Conservation (phyloP, 2,113 vertebrate species). For the Meles meles region DNA sequence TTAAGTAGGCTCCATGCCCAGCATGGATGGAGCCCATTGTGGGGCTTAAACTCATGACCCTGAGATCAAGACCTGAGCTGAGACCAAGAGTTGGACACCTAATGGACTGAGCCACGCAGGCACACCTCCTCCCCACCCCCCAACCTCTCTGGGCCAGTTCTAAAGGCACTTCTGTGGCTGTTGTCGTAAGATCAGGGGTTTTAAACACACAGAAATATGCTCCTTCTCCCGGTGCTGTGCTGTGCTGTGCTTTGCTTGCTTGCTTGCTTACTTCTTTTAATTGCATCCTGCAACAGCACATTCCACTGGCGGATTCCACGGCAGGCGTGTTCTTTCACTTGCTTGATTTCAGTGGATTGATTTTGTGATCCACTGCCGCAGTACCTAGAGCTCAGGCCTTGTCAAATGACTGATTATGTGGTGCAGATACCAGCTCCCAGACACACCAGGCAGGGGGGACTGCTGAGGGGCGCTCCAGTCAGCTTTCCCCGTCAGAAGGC, state of each 20-base stretch:
- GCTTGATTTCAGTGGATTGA: not conserved
- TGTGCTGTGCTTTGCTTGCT: too few species aligned
- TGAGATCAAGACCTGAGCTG: not conserved
- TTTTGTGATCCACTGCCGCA: slow-evolving; percentile 40
- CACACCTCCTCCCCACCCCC: accelerated
- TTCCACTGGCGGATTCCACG: not conserved
- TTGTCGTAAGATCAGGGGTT: not conserved
- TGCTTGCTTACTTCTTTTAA: not conserved
- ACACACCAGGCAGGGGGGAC: not conserved
- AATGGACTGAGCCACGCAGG: not conserved
- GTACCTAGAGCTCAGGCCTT: not conserved
- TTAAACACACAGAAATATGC: not conserved
- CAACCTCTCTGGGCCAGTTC: not conserved
- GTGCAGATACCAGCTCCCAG: not conserved
- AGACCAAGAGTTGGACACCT: not conserved
- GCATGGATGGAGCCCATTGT: not conserved
- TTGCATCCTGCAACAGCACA: not conserved
- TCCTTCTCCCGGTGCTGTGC: not conserved
- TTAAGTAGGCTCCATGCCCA: not conserved
- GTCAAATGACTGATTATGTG: not conserved
- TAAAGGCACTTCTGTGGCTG: not conserved
- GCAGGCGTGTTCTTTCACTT: not conserved
- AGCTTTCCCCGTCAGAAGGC: not conserved
- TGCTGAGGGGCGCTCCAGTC: not conserved
- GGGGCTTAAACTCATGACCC: not conserved